phyloP scores from a whole-genome alignment of 1,140 invertebrate genomes.

The Ips nitidus region DNA sequence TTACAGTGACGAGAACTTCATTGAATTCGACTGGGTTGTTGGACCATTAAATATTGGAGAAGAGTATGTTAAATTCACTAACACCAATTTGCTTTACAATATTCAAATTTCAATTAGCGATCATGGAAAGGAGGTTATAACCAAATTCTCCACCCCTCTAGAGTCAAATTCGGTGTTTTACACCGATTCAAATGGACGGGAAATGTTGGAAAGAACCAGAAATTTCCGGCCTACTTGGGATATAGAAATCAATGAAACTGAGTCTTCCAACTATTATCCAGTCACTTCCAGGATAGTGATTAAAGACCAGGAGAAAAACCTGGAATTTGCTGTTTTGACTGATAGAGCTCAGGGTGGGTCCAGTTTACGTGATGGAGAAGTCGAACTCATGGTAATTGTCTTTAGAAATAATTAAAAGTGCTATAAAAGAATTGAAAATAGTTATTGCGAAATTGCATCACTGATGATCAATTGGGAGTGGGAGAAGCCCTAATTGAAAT shows the following conservation, averaged over 20 bases:
- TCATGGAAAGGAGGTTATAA: constrained; percentile 80
- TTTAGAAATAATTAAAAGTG: neutral
- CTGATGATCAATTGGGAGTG: constrained; percentile 91
- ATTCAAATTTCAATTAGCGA: neutral
- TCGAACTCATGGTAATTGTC: constrained; percentile 74
- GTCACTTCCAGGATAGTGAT: constrained; percentile 81
- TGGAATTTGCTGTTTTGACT: constrained; percentile 68
- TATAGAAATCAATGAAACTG: constrained; percentile 63
- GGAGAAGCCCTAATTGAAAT: constrained; percentile 88
- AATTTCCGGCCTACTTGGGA: constrained; percentile 76
- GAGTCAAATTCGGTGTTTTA: constrained; percentile 73
- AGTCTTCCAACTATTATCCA: constrained; percentile 91
- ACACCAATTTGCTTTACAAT: neutral
- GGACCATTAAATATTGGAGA: constrained; percentile 72
- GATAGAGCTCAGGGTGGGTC: constrained; percentile 87
- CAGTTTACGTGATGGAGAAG: constrained; percentile 70
- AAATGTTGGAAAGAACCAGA: constrained; percentile 55
- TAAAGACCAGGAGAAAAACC: constrained; percentile 56
- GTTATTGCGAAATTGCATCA: constrained; percentile 80
- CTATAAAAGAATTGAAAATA: constrained; percentile 40
- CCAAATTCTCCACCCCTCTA: constrained; percentile 65
- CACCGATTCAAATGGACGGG: constrained; percentile 92
- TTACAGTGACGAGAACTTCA: constrained; percentile 62
- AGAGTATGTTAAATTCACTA: neutral
- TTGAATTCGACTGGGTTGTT: constrained; percentile 91